Evolutionary conservation across 2,888 invertebrate genomes (phyloP).

Genomic region (Lasiommata megera): DNA sequence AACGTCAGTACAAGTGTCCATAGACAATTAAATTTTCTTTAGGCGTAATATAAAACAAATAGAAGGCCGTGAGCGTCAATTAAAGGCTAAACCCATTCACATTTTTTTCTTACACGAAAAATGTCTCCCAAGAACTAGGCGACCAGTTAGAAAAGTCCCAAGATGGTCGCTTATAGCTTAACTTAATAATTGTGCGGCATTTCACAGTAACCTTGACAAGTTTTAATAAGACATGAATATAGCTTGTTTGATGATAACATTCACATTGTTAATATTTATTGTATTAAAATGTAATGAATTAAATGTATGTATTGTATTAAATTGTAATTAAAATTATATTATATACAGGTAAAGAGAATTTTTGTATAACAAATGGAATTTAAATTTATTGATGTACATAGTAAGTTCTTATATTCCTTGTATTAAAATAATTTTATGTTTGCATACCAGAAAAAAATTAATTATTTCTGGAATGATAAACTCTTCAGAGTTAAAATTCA

Average conservation of each 20-base stretch:
- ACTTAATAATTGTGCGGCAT: conserved; percentile 67
- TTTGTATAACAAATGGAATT: no score
- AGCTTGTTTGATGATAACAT: conserved; percentile 3
- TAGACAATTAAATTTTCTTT: conserved; percentile 22
- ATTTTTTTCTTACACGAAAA: conserved; percentile 46
- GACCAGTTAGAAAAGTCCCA: conserved; percentile 44
- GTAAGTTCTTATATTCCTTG: no score
- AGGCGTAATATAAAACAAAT: conserved; percentile 29
- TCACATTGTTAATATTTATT: no score
- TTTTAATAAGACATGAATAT: conserved; percentile 6
- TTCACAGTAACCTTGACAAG: conserved; percentile 44
- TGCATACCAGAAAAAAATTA: no score
- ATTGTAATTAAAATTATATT: no score
- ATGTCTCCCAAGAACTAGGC: conserved; percentile 49
- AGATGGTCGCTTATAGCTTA: conserved; percentile 45
- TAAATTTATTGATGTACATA: no score
- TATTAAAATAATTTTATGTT: no score
- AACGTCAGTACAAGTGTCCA: conserved; percentile 26
- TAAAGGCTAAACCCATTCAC: conserved; percentile 74
- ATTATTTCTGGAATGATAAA: no score
- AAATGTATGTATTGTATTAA: no score
- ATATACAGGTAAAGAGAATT: no score
- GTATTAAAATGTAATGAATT: no score
- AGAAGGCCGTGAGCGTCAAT: conserved; percentile 56
- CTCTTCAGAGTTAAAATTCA: no score